These are phyloP conservation scores for Sisor rabdophorus DNA, from an alignment of 2,113 vertebrate species.

Conservation along the genomic window DNA sequence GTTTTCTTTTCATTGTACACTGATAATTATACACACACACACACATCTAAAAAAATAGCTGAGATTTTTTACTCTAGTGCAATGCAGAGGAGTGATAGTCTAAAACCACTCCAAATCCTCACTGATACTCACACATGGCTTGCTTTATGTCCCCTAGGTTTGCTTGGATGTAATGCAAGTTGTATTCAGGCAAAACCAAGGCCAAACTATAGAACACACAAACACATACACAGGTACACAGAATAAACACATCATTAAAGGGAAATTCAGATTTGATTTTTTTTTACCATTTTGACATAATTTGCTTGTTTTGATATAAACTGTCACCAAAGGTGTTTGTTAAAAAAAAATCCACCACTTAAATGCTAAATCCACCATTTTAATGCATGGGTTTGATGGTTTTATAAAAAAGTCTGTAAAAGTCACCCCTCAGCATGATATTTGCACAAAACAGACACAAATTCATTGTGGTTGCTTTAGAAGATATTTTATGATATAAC, in stretches of 20 bases:
- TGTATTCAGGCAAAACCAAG: slow-evolving; percentile 93
- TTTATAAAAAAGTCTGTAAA: slow-evolving; percentile 2
- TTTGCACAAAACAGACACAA: slow-evolving; percentile 13
- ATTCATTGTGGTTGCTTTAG: slow-evolving; percentile 15
- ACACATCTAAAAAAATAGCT: background rate
- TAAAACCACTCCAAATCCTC: background rate
- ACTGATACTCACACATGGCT: slow-evolving; percentile 87
- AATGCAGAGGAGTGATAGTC: background rate
- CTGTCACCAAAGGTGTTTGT: background rate
- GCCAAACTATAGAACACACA: slow-evolving; percentile 84
- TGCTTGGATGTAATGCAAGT: slow-evolving; percentile 95
- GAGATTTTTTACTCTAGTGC: background rate
- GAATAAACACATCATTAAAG: slow-evolving; percentile 21
- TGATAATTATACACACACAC: slow-evolving; percentile 12
- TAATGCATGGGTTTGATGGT: background rate
- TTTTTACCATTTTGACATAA: background rate
- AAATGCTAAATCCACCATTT: background rate
- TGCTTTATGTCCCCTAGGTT: slow-evolving; percentile 86
- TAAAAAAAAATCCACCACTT: no score
- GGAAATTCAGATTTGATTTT: slow-evolving; percentile 33
- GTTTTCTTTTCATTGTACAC: background rate
- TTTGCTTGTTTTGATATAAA: slow-evolving; percentile 5
- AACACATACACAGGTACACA: slow-evolving; percentile 31
- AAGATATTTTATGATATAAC: slow-evolving; percentile 27
- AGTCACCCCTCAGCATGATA: slow-evolving; percentile 8